Evolutionary conservation across 1,140 invertebrate genomes (phyloP).

Genomic region (Papilio machaon): DNA sequence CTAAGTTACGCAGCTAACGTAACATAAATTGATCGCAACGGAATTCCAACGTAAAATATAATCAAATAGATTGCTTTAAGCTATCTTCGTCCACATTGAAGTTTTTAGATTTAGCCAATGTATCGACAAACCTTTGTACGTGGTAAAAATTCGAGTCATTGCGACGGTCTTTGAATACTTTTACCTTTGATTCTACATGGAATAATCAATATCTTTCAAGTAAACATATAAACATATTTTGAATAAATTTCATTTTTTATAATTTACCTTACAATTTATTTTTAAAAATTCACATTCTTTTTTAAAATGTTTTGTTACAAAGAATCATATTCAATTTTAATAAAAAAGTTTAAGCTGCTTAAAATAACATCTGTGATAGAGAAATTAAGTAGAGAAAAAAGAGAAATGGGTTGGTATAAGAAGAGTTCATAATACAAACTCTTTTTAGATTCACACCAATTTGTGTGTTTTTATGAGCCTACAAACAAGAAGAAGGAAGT

Average conservation of each 20-base stretch:
- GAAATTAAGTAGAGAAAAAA: too few relatives aligned
- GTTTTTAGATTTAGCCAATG: slow-evolving; percentile 41
- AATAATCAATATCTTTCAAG: slow-evolving; percentile 1
- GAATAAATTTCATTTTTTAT: background rate
- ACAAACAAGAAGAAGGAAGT: too few relatives aligned
- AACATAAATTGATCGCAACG: slow-evolving; percentile 50
- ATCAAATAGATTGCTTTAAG: slow-evolving; percentile 56
- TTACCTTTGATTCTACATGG: background rate
- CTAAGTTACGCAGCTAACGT: slow-evolving; percentile 31
- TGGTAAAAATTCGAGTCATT: slow-evolving; percentile 44
- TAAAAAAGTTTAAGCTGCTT: too few relatives aligned
- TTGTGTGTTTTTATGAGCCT: too few relatives aligned
- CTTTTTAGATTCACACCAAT: too few relatives aligned
- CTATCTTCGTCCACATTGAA: slow-evolving; percentile 40
- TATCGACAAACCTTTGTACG: slow-evolving; percentile 38
- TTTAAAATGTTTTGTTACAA: too few relatives aligned
- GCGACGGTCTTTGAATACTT: background rate
- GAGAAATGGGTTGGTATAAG: too few relatives aligned
- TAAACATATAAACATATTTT: background rate
- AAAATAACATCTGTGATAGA: too few relatives aligned
- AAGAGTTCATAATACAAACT: too few relatives aligned
- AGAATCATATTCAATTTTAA: too few relatives aligned
- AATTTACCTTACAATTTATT: background rate
- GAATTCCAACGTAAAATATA: slow-evolving; percentile 56
- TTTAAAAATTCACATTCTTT: background rate